These are phyloP conservation scores for Eudemis profundana DNA, from an alignment of 2,888 invertebrate genomes.

Conservation along the genomic window DNA sequence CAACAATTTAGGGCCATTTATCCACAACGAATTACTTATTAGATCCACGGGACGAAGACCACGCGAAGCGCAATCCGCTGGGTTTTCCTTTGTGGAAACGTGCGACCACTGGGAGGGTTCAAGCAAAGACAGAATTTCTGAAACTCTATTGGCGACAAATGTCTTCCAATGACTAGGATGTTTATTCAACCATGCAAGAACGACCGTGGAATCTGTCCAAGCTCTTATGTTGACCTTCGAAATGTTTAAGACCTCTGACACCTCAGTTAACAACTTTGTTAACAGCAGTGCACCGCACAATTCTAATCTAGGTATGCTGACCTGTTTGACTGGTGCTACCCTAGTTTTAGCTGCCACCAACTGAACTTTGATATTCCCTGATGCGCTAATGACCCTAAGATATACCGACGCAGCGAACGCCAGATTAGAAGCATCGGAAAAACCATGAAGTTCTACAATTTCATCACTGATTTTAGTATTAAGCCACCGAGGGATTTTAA, in stretches of 20 bases:
- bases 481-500: slow-evolving; percentile 47
- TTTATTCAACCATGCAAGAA: slow-evolving; percentile 46
- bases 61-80: not conserved
- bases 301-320: slow-evolving; percentile 21
- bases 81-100: not conserved
- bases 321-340: slow-evolving; percentile 25
- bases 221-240: too few species aligned
- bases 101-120: slow-evolving; percentile 1
- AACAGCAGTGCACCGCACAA: not conserved
- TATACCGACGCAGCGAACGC: slow-evolving; percentile 46
- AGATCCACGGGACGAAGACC: not conserved
- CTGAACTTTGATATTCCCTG: not conserved
- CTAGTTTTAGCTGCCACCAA: slow-evolving; percentile 11
- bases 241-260: too few species aligned
- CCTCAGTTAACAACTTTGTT: too few species aligned
- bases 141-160: not conserved
- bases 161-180: slow-evolving; percentile 44
- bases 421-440: slow-evolving; percentile 47
- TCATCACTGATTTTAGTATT: slow-evolving; percentile 13
- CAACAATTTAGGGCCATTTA: not conserved
- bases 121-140: not conserved
- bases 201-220: slow-evolving; percentile 45
- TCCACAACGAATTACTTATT: not conserved
- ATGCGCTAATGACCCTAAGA: not conserved
- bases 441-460: slow-evolving; percentile 47